Conservation (phyloP, 2,797 vertebrate genomes). For the Sciurus vulgaris region DNA sequence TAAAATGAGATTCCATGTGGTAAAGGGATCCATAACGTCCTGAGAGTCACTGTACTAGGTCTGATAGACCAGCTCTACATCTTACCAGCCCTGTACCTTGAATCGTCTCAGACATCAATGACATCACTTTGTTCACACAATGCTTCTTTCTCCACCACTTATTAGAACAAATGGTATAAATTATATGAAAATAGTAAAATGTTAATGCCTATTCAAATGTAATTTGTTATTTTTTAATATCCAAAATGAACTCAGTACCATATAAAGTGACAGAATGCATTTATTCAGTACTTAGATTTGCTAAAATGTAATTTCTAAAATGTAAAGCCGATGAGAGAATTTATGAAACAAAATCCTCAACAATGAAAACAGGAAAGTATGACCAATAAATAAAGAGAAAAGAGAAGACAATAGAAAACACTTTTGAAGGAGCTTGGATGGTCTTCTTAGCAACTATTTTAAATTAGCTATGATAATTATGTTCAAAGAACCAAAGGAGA, state of each 20-base stretch:
- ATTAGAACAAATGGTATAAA: not conserved
- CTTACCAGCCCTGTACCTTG: not conserved
- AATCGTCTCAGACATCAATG: not conserved
- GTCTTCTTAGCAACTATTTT: not conserved
- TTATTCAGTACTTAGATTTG: not conserved
- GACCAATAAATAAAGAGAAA: not conserved
- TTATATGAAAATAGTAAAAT: not conserved
- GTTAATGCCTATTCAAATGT: not conserved
- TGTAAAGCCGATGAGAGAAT: not conserved
- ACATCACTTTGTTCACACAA: not conserved
- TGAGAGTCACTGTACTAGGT: not conserved
- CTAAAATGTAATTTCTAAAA: not conserved
- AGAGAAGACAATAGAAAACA: not conserved
- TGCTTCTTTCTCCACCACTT: not conserved
- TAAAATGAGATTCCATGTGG: not conserved
- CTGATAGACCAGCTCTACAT: no score
- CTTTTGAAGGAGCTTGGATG: not conserved
- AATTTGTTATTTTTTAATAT: not conserved
- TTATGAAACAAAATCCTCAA: not conserved
- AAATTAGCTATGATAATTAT: not conserved
- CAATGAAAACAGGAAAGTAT: not conserved
- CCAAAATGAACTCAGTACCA: not conserved
- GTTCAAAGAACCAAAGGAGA: constrained; percentile 12
- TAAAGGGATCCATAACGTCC: not conserved
- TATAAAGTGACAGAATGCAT: not conserved